phyloP scores from a whole-genome alignment of 2,888 invertebrate genomes.

The Morpho deidamia region DNA sequence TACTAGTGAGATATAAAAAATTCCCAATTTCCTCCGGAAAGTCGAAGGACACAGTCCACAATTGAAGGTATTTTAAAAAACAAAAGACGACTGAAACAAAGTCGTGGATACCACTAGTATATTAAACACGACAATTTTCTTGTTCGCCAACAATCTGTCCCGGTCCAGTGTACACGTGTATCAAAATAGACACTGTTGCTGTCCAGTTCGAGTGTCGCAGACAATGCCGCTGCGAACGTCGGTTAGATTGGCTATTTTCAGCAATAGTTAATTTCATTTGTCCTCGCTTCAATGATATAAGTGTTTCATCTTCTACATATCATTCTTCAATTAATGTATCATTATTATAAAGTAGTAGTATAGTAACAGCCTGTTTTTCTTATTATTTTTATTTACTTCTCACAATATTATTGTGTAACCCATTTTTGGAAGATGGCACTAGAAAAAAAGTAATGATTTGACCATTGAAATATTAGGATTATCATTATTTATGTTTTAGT shows the following conservation, averaged over 20 bases:
- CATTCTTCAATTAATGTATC: background rate
- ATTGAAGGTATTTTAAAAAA: constrained; percentile 30
- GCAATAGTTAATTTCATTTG: constrained; percentile 4
- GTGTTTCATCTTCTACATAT: background rate
- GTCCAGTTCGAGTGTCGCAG: constrained; percentile 42
- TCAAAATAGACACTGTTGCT: constrained; percentile 21
- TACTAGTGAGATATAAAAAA: too few relatives aligned
- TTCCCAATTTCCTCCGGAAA: too few relatives aligned
- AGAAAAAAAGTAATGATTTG: too few relatives aligned
- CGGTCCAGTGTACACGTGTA: constrained; percentile 34
- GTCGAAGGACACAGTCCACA: background rate
- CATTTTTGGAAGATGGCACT: too few relatives aligned
- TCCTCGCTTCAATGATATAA: background rate
- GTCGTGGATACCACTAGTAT: constrained; percentile 19
- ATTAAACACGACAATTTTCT: constrained; percentile 54
- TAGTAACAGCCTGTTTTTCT: too few relatives aligned
- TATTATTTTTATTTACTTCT: too few relatives aligned
- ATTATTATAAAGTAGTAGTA: too few relatives aligned
- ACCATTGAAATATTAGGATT: too few relatives aligned
- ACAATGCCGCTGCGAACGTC: constrained; percentile 19
- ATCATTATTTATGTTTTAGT: too few relatives aligned
- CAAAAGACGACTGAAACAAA: constrained; percentile 40
- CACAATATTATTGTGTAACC: too few relatives aligned
- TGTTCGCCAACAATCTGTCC: constrained; percentile 70
- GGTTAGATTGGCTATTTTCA: constrained; percentile 19